phyloP scores from a whole-genome alignment of 2,113 vertebrate species.

The Gadus macrocephalus region DNA sequence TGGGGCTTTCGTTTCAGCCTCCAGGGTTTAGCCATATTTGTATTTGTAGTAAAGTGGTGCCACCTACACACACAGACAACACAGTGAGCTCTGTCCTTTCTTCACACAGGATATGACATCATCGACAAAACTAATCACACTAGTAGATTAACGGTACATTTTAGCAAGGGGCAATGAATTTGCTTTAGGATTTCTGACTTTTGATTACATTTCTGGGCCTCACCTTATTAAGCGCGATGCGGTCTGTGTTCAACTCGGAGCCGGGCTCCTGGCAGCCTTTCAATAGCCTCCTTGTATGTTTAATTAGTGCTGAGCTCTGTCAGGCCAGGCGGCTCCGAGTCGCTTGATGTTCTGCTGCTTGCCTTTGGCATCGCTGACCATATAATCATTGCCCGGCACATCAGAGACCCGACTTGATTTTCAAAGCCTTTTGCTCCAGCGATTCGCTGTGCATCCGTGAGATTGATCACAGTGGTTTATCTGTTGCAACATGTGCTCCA shows the following conservation, averaged over 20 bases:
- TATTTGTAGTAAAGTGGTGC: no score
- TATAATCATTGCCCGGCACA: constrained; percentile 75
- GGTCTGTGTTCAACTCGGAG: background rate
- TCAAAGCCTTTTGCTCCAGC: constrained; percentile 75
- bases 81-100: no score
- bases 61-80: no score
- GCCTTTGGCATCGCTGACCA: constrained; percentile 77
- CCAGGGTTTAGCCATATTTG: no score
- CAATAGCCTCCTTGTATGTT: constrained; percentile 63
- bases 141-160: no score
- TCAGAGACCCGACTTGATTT: constrained; percentile 77
- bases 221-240: constrained; percentile 55
- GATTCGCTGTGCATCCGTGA: constrained; percentile 77
- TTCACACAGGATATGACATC: no score
- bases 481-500: constrained; percentile 77
- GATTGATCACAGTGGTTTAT: constrained; percentile 82
- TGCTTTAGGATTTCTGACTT: no score
- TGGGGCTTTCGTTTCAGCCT: no score
- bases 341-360: constrained; percentile 74
- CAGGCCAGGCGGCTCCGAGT: constrained; percentile 61
- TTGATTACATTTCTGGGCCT: constrained; percentile 9
- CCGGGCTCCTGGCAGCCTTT: constrained; percentile 52
- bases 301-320: constrained; percentile 75
- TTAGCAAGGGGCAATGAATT: no score
- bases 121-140: no score